These are phyloP conservation scores for Parasteatoda lunata DNA, from an alignment of 2,888 invertebrate genomes.

Conservation along the genomic window DNA sequence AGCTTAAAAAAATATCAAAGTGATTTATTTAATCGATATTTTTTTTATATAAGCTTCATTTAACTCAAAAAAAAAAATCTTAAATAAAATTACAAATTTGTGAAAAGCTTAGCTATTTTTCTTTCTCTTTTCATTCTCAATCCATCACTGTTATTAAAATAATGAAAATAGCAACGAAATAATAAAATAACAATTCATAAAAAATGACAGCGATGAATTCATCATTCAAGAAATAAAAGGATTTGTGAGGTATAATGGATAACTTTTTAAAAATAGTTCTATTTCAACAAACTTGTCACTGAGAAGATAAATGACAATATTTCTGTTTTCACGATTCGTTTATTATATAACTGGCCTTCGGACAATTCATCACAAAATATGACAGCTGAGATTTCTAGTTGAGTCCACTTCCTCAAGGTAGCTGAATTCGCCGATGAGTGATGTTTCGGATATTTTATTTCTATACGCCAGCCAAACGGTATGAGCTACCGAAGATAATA, in stretches of 20 bases:
- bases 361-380: constrained; percentile 47
- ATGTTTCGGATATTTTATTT: constrained; percentile 12
- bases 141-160: not conserved
- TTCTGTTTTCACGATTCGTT: constrained; percentile 43
- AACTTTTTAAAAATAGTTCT: constrained; percentile 44
- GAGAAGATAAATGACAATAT: constrained; percentile 58
- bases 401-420: constrained; percentile 32
- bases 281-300: constrained; percentile 58
- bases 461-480: not conserved
- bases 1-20: too few species aligned
- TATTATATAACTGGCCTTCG: constrained; percentile 46
- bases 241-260: constrained; percentile 32
- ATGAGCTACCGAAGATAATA: not conserved
- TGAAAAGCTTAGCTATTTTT: too few species aligned
- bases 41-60: too few species aligned
- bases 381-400: constrained; percentile 54
- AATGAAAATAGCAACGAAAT: constrained; percentile 1
- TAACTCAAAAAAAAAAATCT: too few species aligned
- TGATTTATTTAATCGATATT: too few species aligned
- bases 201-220: not conserved
- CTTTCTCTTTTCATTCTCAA: not conserved
- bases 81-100: too few species aligned
- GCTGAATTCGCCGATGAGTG: constrained; percentile 31
- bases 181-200: constrained; percentile 1
- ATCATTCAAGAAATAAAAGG: constrained; percentile 15